Evolutionary conservation across 1,140 invertebrate genomes (phyloP).

Genomic region (Penaeus chinensis): DNA sequence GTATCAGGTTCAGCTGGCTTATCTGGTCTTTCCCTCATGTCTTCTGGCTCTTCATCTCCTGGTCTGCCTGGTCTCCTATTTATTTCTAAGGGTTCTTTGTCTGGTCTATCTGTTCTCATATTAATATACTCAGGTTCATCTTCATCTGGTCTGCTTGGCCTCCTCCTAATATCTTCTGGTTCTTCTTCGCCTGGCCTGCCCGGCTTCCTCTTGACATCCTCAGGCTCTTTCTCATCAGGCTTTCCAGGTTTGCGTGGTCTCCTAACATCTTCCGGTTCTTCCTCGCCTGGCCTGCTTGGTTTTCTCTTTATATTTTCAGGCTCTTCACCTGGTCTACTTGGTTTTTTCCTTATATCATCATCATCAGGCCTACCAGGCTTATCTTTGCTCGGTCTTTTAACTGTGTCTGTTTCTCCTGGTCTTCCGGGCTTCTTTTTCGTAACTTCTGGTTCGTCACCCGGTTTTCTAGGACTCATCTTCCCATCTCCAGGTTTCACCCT

Average conservation of each 20-base stretch:
- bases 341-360: not conserved
- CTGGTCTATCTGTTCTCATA: not conserved
- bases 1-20: not conserved
- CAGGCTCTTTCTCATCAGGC: constrained; percentile 17
- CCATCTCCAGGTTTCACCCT: not conserved
- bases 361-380: constrained; percentile 11
- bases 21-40: not conserved
- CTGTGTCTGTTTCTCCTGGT: not conserved
- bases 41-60: not conserved
- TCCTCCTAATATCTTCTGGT: not conserved
- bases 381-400: not conserved
- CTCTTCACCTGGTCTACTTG: constrained; percentile 7
- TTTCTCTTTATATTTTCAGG: not conserved
- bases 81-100: constrained; percentile 10
- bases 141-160: not conserved
- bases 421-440: constrained; percentile 23
- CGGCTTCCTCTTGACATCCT: not conserved
- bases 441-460: not conserved
- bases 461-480: not conserved
- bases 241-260: not conserved
- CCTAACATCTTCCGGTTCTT: constrained; percentile 12
- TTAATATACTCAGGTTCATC: not conserved
- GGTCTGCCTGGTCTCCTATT: constrained; percentile 26
- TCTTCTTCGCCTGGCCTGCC: constrained; percentile 5
- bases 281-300: not conserved